Base-by-base conservation (phyloP, 2,888 invertebrate species). In the Calameuta idolon region DNA sequence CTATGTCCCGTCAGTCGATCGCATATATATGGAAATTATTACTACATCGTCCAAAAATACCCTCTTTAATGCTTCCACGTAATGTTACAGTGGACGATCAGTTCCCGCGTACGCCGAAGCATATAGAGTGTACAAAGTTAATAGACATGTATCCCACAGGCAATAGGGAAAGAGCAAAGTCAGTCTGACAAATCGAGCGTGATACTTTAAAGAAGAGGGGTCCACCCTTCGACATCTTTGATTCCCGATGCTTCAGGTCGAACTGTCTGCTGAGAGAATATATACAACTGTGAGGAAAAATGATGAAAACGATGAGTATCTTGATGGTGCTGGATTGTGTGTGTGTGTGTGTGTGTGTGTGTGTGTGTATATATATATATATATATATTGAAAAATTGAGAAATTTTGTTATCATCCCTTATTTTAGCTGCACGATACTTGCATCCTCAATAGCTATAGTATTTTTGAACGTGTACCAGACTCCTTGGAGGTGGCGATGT, bases 401-500 rank as follows among this genome's bases (percentile, higher is more conserved):
- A 35, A 35, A 35, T 23, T 71, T 71, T 71, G 3, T 71, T 31
- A 15, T 30, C 34, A 11, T 71, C 30, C 30, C 71, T 15, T 15
- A 71, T 71, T 71, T 71, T 1, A 71, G 34, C 23, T 30, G 34
- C 23, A 55, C 55, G 55, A 55, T 55, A 55, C 55, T 55, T 55
- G 55, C 55, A 55, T 55, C 55, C 55, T 55, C 23, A 55, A 55
- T 2, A 34, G 33, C 71, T 71, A 71, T 71, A 31, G 31, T 1
- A 31, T 9, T 35, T 74, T 74, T 34, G 74, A 23, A 15, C 23
- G 37, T 11, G 35, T n/a, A 31, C 31, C 30, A 31, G 81, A 87
- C 85, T 55, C 23, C 9, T 55, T 85, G 81, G 83, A 90, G 87
- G 89, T 89, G 89, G 87, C 87, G 89, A 89, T 88, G 81, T 82